Conservation (phyloP, 2,113 vertebrate species). For the Salvelinus namaycush region DNA sequence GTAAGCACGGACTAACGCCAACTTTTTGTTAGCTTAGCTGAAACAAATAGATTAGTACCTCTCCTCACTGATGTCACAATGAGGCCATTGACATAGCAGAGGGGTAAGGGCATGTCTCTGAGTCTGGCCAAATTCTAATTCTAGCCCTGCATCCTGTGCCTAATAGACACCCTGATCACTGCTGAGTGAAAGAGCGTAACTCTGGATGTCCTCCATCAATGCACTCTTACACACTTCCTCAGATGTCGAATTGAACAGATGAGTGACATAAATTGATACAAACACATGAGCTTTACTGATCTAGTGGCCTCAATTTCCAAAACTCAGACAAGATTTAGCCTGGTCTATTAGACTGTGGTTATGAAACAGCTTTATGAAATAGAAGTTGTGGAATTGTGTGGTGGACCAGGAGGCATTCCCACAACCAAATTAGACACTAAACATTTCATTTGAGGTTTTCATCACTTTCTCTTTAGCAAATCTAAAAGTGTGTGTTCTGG, state of each 20-base stretch:
- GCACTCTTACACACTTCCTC: neutral
- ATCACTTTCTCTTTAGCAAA: neutral
- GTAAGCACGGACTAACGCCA: too few relatives aligned
- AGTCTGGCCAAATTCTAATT: slow-evolving; percentile 12
- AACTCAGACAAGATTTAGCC: too few relatives aligned
- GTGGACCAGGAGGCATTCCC: neutral
- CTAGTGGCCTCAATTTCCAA: neutral
- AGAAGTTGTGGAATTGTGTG: neutral
- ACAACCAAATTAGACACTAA: neutral
- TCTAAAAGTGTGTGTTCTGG: too few relatives aligned
- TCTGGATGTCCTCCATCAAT: slow-evolving; percentile 22
- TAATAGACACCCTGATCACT: slow-evolving; percentile 2
- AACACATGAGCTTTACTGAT: neutral
- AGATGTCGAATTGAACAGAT: neutral
- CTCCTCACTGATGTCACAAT: slow-evolving; percentile 23
- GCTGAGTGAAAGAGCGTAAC: slow-evolving; percentile 2
- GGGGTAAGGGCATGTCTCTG: neutral
- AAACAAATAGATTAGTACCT: neutral
- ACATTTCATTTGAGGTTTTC: neutral
- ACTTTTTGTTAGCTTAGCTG: too few relatives aligned
- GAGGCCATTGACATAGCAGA: neutral
- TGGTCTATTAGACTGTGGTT: too few relatives aligned
- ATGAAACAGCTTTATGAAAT: neutral
- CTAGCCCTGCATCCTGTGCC: slow-evolving; percentile 6
- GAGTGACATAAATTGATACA: slow-evolving; percentile 1